Conservation (phyloP, 2,888 invertebrate genomes). For the Brenthis hecate region DNA sequence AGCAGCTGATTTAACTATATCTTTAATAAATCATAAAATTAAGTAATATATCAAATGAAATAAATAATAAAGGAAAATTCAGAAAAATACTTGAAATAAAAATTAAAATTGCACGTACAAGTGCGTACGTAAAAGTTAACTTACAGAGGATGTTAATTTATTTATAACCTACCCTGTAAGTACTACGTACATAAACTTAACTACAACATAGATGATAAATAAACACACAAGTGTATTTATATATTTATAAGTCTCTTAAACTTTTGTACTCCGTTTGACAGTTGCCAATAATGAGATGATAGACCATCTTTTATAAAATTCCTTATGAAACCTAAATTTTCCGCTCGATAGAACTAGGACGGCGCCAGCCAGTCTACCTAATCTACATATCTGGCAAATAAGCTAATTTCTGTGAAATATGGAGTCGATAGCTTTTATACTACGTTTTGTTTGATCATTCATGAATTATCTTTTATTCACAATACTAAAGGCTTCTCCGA, state of each 20-base stretch:
- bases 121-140: background rate
- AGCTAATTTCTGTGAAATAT: constrained; percentile 69
- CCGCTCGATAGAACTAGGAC: constrained; percentile 50
- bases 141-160: background rate
- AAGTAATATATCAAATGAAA: too few species aligned
- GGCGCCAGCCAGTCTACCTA: constrained; percentile 64
- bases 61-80: too few species aligned
- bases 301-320: constrained; percentile 22
- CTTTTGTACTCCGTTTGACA: constrained; percentile 13
- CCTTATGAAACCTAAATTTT: constrained; percentile 49
- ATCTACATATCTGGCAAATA: constrained; percentile 57
- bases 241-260: background rate
- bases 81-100: background rate
- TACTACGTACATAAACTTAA: background rate
- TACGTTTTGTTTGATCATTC: constrained; percentile 49
- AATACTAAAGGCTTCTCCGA: constrained; percentile 36
- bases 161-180: background rate
- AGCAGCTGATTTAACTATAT: too few species aligned
- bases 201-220: background rate
- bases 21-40: too few species aligned
- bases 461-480: constrained; percentile 43
- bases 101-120: background rate
- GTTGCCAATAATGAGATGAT: constrained; percentile 28
- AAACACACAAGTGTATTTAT: background rate
- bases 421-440: constrained; percentile 50